Conservation (phyloP, 2,888 invertebrate genomes). For the Carabus problematicus region DNA sequence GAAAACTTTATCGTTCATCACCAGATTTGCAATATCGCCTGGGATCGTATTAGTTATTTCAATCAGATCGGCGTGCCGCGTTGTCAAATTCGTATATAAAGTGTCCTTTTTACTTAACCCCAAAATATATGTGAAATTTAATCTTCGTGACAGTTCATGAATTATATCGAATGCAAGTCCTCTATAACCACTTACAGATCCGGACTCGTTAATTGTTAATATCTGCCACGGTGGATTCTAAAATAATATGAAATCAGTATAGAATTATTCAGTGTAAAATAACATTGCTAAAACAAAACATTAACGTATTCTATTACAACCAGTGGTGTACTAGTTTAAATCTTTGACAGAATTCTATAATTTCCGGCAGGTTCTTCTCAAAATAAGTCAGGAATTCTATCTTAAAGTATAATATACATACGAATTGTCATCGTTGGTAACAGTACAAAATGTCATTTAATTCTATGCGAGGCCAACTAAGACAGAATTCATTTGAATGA, state of each 20-base stretch:
- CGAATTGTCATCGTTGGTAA: no score
- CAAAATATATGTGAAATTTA: constrained; percentile 79
- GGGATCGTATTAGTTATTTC: constrained; percentile 53
- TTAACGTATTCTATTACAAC: no score
- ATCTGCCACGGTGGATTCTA: constrained; percentile 92
- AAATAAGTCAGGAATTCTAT: not conserved
- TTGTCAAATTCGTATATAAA: constrained; percentile 4
- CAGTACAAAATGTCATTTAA: no score
- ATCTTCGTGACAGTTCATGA: constrained; percentile 73
- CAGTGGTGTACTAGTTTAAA: no score
- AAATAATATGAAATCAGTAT: constrained; percentile 47
- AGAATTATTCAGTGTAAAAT: not conserved
- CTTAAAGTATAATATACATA: no score
- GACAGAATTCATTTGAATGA: not conserved
- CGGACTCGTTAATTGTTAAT: constrained; percentile 66
- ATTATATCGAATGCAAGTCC: constrained; percentile 84
- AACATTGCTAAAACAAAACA: not conserved
- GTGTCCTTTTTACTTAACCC: constrained; percentile 49
- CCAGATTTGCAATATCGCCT: constrained; percentile 60
- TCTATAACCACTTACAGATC: constrained; percentile 65
- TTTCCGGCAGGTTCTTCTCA: not conserved
- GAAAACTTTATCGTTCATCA: constrained; percentile 62
- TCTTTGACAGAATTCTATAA: no score
- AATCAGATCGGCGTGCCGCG: constrained; percentile 48
- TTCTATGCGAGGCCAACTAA: not conserved